These are phyloP conservation scores for Bubo bubo DNA, from an alignment of 2,113 vertebrate genomes.

Conservation along the genomic window DNA sequence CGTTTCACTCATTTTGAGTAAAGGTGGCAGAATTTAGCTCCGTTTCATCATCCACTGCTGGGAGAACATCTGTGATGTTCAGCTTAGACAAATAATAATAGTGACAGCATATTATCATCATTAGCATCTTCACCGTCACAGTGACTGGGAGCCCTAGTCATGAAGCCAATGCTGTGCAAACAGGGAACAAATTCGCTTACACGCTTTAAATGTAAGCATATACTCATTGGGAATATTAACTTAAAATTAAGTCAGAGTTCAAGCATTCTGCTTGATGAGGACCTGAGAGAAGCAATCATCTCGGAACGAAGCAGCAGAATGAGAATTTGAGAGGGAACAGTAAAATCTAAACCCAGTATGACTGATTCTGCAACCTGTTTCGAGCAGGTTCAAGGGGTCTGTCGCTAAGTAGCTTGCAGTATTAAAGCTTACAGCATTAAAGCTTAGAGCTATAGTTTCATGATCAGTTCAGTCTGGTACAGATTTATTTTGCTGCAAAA, in stretches of 20 bases:
- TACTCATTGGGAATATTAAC: neutral
- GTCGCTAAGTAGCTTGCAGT: rapidly evolving
- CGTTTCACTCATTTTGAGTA: neutral
- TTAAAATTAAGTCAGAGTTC: neutral
- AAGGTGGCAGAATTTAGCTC: neutral
- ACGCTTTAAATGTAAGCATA: neutral
- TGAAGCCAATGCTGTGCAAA: neutral
- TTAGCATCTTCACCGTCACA: neutral
- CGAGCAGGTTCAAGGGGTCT: neutral
- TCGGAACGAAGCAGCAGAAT: neutral
- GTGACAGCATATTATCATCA: neutral
- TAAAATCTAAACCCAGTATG: neutral
- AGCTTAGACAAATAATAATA: neutral
- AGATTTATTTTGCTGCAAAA: neutral
- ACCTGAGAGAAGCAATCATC: neutral
- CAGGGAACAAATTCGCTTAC: neutral
- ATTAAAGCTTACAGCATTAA: neutral
- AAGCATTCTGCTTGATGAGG: neutral
- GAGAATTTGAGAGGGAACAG: neutral
- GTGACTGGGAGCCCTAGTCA: neutral
- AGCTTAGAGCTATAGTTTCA: neutral
- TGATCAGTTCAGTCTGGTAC: neutral
- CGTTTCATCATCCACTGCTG: neutral
- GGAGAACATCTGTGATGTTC: neutral
- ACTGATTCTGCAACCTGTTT: neutral